phyloP scores from a whole-genome alignment of 2,888 invertebrate genomes.

The Cyclophora punctaria region DNA sequence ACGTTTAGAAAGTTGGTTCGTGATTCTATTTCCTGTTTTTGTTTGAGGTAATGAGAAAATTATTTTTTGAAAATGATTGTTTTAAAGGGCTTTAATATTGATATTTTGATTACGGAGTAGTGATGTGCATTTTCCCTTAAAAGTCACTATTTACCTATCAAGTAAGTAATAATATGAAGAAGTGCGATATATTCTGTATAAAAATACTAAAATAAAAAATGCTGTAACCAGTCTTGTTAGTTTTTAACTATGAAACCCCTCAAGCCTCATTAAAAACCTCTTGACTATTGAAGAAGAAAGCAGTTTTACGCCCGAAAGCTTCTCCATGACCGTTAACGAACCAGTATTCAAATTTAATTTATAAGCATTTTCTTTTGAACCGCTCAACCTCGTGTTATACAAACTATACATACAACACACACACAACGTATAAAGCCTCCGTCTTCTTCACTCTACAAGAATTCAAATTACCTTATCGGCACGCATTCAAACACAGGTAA shows the following conservation, averaged over 20 bases:
- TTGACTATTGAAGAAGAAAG: neutral
- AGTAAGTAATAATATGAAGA: no score
- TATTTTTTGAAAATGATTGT: no score
- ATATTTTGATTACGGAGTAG: no score
- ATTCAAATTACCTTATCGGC: slow-evolving; percentile 70
- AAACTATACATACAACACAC: slow-evolving; percentile 23
- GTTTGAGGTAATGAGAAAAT: no score
- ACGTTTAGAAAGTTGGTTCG: slow-evolving; percentile 31
- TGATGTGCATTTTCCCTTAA: no score
- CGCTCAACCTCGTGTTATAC: slow-evolving; percentile 29
- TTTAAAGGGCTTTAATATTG: no score
- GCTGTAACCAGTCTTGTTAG: no score
- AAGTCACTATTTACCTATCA: no score
- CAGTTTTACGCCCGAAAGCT: slow-evolving; percentile 11
- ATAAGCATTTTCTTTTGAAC: slow-evolving; percentile 52
- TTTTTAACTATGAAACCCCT: neutral
- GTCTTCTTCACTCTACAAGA: slow-evolving; percentile 69
- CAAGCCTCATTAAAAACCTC: slow-evolving; percentile 5
- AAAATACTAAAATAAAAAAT: no score
- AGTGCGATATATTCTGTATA: no score
- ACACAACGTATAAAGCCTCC: slow-evolving; percentile 49
- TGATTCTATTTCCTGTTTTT: no score
- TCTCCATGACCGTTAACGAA: slow-evolving; percentile 50
- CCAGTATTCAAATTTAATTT: slow-evolving; percentile 57
- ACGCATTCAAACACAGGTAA: slow-evolving; percentile 61